Base-by-base conservation (phyloP, 2,888 invertebrate species). In the Gerris lacustris region DNA sequence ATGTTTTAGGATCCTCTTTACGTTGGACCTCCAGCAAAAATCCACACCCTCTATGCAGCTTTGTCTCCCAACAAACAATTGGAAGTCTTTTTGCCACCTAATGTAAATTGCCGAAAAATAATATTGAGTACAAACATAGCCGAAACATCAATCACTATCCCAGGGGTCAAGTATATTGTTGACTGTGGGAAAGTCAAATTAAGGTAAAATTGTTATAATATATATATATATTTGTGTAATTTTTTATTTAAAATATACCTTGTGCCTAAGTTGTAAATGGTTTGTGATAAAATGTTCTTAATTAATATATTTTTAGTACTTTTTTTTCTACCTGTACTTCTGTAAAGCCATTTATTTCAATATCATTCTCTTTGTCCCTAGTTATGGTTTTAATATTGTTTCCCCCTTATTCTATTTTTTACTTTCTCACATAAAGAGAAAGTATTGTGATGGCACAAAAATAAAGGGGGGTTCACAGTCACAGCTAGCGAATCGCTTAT, bases 101-200 rank as follows among this genome's bases (percentile, higher is more conserved):
- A 83, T 5, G 72, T 76, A 18, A 82, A 81, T 62, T 77, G 77
- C 17, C 79, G 86, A 63, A 85, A 85, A 77, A 82, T 86, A 17
- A 82, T 86, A 45, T 79, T 86, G 7, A 81, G 84, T 55, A 86
- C 86, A 45, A 86, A 86, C 76, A 83, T 86, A 69, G 86, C 86
- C 7, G 86, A 86, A 79, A 86, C 86, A 0, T 86, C 85, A 0
- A 79, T 86, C n/a, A 86, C 86, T 0, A 85, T 86, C 62, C 70
- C 71, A 71, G 91, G 93, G 69, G 91, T 97, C 75, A 90, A 90
- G 77, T 91, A 88, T 82, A 94, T 97, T 9, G 88, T 97, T 71
- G 97, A 97, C 79, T 87, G 91, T 71, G 96, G 97, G 0, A 89
- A 90, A 80, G 95, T 96, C 0, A 97, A 97, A 83, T 88, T 88